phyloP scores from a whole-genome alignment of 2,888 invertebrate species.

The Tribolium freemani region DNA sequence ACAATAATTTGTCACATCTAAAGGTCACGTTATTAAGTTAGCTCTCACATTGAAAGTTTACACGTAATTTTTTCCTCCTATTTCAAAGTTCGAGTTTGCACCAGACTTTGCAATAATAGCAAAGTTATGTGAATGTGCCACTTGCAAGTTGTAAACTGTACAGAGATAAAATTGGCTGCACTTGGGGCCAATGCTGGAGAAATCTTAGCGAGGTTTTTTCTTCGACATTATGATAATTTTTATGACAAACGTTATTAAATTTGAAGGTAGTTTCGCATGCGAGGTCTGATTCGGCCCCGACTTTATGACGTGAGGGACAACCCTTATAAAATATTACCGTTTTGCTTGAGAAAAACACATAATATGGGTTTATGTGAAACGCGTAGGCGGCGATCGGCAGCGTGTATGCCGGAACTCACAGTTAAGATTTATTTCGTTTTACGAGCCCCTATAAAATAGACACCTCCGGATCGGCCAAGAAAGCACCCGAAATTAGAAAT shows the following conservation, averaged over 20 bases:
- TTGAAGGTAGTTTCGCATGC: slow-evolving; percentile 20
- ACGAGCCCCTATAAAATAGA: slow-evolving; percentile 29
- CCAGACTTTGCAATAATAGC: slow-evolving; percentile 3
- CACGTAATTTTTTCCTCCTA: slow-evolving; percentile 1
- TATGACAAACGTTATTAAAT: slow-evolving; percentile 29
- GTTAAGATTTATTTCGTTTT: slow-evolving; percentile 30
- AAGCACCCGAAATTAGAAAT: too few species aligned
- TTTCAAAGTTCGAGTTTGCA: neutral
- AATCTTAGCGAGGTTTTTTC: neutral
- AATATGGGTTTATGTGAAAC: slow-evolving; percentile 35
- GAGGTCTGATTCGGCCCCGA: neutral
- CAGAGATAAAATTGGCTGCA: slow-evolving; percentile 10
- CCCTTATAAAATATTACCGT: slow-evolving; percentile 26
- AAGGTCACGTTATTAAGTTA: slow-evolving; percentile 22
- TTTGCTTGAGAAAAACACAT: slow-evolving; percentile 38
- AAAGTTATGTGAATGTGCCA: slow-evolving; percentile 23
- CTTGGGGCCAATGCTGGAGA: neutral
- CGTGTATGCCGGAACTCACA: slow-evolving; percentile 20
- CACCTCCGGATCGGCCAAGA: slow-evolving; percentile 24
- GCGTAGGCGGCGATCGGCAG: slow-evolving; percentile 28
- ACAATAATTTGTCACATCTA: slow-evolving; percentile 11
- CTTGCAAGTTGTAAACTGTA: slow-evolving; percentile 8
- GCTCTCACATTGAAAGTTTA: slow-evolving; percentile 3
- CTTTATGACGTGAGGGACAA: slow-evolving; percentile 37
- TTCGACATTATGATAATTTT: slow-evolving; percentile 15